A percentile compares a stretch with the other conserved stretches of the same genome.
Evolutionary conservation across 1,140 invertebrate species (phyloP).

Genomic region (Matsumurasca onukii): DNA sequence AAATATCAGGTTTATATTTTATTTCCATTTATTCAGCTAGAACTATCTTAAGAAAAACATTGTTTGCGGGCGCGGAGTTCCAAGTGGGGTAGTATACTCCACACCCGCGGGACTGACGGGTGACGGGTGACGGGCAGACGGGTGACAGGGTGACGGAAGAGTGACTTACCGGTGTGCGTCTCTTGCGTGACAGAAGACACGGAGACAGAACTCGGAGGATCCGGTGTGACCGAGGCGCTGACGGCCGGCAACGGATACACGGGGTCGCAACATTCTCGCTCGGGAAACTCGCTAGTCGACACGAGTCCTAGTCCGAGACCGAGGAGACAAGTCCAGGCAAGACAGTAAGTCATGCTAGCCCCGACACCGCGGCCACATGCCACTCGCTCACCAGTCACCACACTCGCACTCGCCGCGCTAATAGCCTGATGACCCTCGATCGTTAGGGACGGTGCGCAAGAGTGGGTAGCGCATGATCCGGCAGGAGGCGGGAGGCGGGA

Average conservation of each 20-base stretch:
- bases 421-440: constrained; percentile 35
- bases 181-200: constrained; percentile 57
- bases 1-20: no score
- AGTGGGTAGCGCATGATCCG: not conserved
- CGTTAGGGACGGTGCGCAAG: constrained; percentile 12
- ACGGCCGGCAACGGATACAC: constrained; percentile 70
- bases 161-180: constrained; percentile 62
- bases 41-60: no score
- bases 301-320: not conserved
- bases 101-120: no score
- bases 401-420: constrained; percentile 20
- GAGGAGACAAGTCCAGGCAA: not conserved
- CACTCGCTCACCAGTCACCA: no score
- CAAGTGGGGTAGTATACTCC: no score
- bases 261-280: constrained; percentile 84
- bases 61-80: no score
- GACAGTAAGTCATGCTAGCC: not conserved
- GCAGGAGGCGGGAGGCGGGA: no score
- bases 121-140: no score
- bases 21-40: no score
- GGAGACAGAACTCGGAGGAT: constrained; percentile 58
- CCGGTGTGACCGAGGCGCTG: constrained; percentile 60
- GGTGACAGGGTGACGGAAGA: no score
- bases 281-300: constrained; percentile 75
- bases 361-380: not conserved